Evolutionary conservation across 1,140 invertebrate genomes (phyloP).

Genomic region (Penaeus vannamei): DNA sequence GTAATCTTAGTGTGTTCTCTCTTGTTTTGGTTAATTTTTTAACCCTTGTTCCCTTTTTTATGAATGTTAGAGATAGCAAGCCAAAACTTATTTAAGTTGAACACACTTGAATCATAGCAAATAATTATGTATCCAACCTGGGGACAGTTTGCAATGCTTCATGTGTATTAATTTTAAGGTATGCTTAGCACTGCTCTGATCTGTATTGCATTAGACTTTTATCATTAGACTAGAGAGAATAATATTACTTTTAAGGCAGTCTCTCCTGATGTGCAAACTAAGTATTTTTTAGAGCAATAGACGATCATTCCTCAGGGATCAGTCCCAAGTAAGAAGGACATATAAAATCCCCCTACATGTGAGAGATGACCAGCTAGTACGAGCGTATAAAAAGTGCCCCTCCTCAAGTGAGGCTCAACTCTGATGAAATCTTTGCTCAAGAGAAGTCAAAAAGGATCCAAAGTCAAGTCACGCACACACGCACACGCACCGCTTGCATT

Average conservation of each 20-base stretch:
- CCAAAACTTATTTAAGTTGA: neutral
- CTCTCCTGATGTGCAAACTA: constrained; percentile 35
- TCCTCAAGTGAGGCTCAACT: constrained; percentile 2
- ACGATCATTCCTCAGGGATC: constrained; percentile 11
- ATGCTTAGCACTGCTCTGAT: constrained; percentile 61
- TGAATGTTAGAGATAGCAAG: constrained; percentile 55
- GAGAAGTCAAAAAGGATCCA: neutral
- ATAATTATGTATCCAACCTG: constrained; percentile 38
- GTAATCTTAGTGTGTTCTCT: no score
- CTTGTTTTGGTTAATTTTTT: neutral
- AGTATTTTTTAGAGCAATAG: constrained; percentile 24
- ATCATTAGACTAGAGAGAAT: constrained; percentile 37
- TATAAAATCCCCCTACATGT: constrained; percentile 16
- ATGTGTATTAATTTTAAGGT: constrained; percentile 63
- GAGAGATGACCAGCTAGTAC: constrained; percentile 46
- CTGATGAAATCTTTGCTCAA: constrained; percentile 8
- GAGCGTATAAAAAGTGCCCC: neutral
- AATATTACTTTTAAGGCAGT: constrained; percentile 47
- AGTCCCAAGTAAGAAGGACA: constrained; percentile 2
- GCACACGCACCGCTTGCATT: constrained; percentile 3
- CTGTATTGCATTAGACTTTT: constrained; percentile 45
- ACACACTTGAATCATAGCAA: constrained; percentile 64
- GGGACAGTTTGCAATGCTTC: constrained; percentile 60
- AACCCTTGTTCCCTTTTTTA: neutral
- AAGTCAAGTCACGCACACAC: neutral